Percentiles rank a stretch among this genome's conserved stretches.
phyloP scores from a whole-genome alignment of 2,888 invertebrate species.

The Drosophila tripunctata region DNA sequence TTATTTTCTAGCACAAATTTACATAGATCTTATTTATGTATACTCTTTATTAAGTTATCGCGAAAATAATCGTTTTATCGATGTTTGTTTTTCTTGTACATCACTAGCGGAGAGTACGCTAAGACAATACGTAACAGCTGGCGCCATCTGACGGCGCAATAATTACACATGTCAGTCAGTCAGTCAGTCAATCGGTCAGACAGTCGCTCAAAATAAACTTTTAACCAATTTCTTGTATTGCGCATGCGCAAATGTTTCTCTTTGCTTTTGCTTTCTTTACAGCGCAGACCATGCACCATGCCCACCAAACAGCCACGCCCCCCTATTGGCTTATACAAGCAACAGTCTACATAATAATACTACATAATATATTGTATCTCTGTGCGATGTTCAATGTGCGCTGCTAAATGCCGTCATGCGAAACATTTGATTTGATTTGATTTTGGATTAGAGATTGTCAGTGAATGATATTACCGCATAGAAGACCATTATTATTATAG shows the following conservation, averaged over 20 bases:
- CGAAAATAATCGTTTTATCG: too few species aligned
- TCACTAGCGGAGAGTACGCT: too few species aligned
- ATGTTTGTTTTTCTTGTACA: too few species aligned
- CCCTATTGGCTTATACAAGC: neutral
- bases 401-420: conserved; percentile 48
- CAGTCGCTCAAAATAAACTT: conserved; percentile 25
- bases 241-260: conserved; percentile 39
- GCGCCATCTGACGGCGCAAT: conserved; percentile 21
- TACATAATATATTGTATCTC: conserved; percentile 4
- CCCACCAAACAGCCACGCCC: conserved; percentile 21
- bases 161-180: conserved; percentile 35
- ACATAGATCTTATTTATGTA: too few species aligned
- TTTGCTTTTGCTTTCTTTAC: conserved; percentile 34
- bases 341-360: neutral
- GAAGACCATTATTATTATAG: conserved; percentile 55
- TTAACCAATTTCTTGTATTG: conserved; percentile 30
- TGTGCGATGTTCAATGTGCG: conserved; percentile 9
- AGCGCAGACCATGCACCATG: conserved; percentile 15
- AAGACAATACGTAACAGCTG: conserved; percentile 34
- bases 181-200: conserved; percentile 28
- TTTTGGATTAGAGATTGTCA: conserved; percentile 58
- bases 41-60: too few species aligned
- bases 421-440: conserved; percentile 70
- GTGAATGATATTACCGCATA: conserved; percentile 65
- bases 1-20: too few species aligned